Evolutionary conservation across 2,888 invertebrate genomes (phyloP), one percentile per base, ranked within the genome.

Genomic region (Sisyra terminalis): DNA sequence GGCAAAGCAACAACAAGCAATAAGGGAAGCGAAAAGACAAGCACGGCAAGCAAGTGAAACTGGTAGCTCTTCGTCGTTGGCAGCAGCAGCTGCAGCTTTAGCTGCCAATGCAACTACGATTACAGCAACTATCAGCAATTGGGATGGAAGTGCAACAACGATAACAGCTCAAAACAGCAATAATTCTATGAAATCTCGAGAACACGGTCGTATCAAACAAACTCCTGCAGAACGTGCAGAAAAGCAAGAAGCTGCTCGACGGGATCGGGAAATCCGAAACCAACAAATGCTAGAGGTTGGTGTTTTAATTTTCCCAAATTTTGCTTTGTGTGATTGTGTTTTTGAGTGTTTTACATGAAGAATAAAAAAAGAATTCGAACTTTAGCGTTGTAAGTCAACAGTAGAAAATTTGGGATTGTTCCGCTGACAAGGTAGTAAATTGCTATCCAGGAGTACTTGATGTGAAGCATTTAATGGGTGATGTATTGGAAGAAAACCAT

Each of bases 231-330:
- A 88, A 59, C 75, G 83, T 51, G 73, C 78, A 14, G 88, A 89
- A 56, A 75, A 85, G 49, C 78, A 87, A 47, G 90, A 90, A 57
- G 76, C 84, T 44, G 78, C 81, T 34, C 75, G 87, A 50, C 67
- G 88, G 52, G 84, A 85, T 60, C 74, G 86, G 57, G 83, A 85
- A 60, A 75, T 78, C 39, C 69, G 86, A 50, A 82, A 84, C 56
- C 87, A 88, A 53, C 89, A 89, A 58, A 68, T 89, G 32, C 64
- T 90, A 51, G 90, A 92, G 84, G 90, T 90, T 67, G 65, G 65
- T 59, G 24, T 24, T 5, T 3, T 24, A n/a, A n/a, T n/a, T n/a
- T n/a, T n/a, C n/a, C n/a, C n/a, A n/a, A n/a, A 24, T 24, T 24
- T 24, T 3, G 24, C 24, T 24, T 24, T 24, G 24, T 17, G 17